Percentiles rank a stretch among this genome's conserved stretches.
Evolutionary conservation across 2,888 invertebrate species (phyloP).

Genomic region (Acanthoscelides obtectus): DNA sequence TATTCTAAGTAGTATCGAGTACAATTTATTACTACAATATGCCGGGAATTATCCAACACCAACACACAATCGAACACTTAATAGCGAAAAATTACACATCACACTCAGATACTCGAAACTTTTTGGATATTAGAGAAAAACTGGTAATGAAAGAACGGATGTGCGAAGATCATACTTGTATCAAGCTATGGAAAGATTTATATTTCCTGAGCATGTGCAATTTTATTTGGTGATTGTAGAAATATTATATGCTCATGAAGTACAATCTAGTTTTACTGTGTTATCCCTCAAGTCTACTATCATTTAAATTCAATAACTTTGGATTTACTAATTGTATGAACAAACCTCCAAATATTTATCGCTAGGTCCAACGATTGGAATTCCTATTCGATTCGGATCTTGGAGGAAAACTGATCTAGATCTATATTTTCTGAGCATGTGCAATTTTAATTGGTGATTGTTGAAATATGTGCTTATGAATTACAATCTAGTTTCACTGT

Average conservation of each 20-base stretch:
- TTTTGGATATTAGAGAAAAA: constrained; percentile 43
- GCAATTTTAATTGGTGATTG: background rate
- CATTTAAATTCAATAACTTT: no score
- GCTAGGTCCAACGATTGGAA: no score
- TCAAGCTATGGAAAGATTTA: constrained; percentile 43
- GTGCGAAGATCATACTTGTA: constrained; percentile 41
- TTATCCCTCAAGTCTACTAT: no score
- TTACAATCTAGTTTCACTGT: background rate
- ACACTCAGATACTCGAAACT: constrained; percentile 38
- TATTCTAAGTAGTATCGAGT: no score
- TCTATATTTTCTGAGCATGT: constrained; percentile 36
- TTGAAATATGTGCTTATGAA: background rate
- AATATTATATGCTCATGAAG: background rate
- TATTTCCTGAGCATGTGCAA: constrained; percentile 32
- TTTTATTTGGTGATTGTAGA: background rate
- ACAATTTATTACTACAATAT: no score
- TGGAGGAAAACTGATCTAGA: no score
- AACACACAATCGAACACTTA: constrained; percentile 31
- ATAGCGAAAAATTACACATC: constrained; percentile 42
- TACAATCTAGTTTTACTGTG: background rate
- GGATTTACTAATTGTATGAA: no score
- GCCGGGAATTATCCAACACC: constrained; percentile 44
- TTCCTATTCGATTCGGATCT: no score
- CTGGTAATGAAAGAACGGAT: constrained; percentile 40
- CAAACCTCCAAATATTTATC: no score